Percentiles rank a stretch among this genome's conserved stretches.
Evolutionary conservation across 37 sponge, comb jelly and placozoan species (phyloP).

Genomic region (Beroe forskalii): DNA sequence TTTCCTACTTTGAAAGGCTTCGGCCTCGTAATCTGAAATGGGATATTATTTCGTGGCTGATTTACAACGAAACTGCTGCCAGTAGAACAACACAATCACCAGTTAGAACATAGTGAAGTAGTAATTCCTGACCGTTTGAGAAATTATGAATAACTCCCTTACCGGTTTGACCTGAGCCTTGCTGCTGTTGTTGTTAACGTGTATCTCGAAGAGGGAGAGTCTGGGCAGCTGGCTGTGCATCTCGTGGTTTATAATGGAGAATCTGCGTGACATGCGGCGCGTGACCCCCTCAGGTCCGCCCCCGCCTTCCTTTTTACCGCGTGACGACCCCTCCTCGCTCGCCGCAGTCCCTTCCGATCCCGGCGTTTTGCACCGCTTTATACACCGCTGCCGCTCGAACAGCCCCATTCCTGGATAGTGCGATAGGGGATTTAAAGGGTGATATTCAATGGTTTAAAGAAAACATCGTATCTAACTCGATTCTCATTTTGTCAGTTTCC

Average conservation of each 20-base stretch:
- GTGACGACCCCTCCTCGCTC: neutral
- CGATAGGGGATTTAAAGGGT: too few relatives aligned
- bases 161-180: neutral
- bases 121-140: too few relatives aligned
- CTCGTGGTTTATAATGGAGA: conserved; percentile 56
- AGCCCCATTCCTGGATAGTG: neutral
- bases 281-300: neutral
- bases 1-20: conserved; percentile 28
- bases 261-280: conserved; percentile 1
- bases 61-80: too few relatives aligned
- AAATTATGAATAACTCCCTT: too few relatives aligned
- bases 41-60: too few relatives aligned
- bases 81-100: too few relatives aligned
- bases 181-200: conserved; percentile 24
- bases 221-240: conserved; percentile 57
- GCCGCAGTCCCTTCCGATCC: neutral
- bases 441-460: too few relatives aligned
- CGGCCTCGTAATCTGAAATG: conserved; percentile 44
- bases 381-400: neutral
- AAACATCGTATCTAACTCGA: too few relatives aligned
- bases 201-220: conserved; percentile 45
- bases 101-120: neutral
- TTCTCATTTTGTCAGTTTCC: too few relatives aligned
- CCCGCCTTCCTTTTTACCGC: neutral
- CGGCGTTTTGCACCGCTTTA: neutral